phyloP scores from a whole-genome alignment of 2,113 vertebrate species.

The Calyptomena viridis region DNA sequence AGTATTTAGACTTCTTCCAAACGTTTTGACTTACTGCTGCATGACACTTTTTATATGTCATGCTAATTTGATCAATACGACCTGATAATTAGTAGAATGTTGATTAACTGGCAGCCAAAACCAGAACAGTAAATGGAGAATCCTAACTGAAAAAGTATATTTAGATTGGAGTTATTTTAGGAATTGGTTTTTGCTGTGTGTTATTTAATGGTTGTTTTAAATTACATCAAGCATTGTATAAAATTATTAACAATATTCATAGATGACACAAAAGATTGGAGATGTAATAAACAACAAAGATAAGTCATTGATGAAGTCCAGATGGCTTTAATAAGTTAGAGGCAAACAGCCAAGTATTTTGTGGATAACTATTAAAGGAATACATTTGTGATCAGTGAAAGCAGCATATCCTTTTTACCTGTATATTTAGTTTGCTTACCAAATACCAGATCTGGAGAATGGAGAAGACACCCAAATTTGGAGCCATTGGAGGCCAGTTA shows the following conservation, averaged over 20 bases:
- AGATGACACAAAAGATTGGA: not conserved
- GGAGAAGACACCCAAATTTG: not conserved
- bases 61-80: not conserved
- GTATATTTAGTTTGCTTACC: not conserved
- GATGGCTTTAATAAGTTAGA: not conserved
- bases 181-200: not conserved
- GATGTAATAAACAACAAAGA: not conserved
- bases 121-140: not conserved
- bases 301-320: not conserved
- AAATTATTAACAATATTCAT: not conserved
- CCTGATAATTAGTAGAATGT: not conserved
- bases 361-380: not conserved
- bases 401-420: not conserved
- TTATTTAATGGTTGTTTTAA: not conserved
- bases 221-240: not conserved
- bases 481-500: not conserved
- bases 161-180: not conserved
- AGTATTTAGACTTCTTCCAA: not conserved
- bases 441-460: not conserved
- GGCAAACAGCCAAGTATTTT: not conserved
- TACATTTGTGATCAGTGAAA: not conserved
- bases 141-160: not conserved
- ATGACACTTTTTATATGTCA: not conserved
- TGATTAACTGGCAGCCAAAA: not conserved
- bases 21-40: not conserved